A percentile compares a stretch with the other conserved stretches of the same genome.
Evolutionary conservation across 2,888 invertebrate genomes (phyloP).

Genomic region (Pandemis cinnamomeana): DNA sequence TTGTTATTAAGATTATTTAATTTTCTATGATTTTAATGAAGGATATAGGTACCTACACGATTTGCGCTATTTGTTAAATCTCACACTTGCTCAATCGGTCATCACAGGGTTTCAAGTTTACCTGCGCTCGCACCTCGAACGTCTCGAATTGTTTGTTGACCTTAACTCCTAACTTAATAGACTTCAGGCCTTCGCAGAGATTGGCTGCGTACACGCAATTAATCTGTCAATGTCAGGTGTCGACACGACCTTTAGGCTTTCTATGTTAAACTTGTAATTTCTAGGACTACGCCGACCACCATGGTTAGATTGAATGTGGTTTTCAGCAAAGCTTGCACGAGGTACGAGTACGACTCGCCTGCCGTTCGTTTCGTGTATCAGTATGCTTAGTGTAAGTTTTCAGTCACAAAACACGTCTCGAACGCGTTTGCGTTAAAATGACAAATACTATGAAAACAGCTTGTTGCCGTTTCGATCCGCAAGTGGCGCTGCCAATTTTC

Average conservation of each 20-base stretch:
- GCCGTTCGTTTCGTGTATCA: too few relatives aligned
- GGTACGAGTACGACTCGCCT: too few relatives aligned
- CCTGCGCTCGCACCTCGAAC: not conserved
- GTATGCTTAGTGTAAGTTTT: too few relatives aligned
- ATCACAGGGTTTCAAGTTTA: not conserved
- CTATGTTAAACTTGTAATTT: not conserved
- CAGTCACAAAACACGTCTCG: too few relatives aligned
- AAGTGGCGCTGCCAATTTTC: too few relatives aligned
- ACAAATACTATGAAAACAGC: too few relatives aligned
- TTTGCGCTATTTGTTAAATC: not conserved
- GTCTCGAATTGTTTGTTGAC: not conserved
- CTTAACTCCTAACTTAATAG: constrained; percentile 11
- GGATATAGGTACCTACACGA: not conserved
- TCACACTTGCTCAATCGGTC: not conserved
- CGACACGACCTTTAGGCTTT: constrained; percentile 11
- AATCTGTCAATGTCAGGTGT: constrained; percentile 16
- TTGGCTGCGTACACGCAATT: constrained; percentile 10
- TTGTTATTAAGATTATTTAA: too few relatives aligned
- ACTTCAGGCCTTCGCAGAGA: constrained; percentile 9
- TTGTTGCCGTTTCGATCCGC: too few relatives aligned
- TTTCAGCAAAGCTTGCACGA: not conserved
- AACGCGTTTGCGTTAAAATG: too few relatives aligned
- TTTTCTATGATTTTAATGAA: not conserved
- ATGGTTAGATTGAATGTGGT: not conserved
- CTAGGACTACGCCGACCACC: not conserved